These are phyloP conservation scores for Saccopteryx leptura DNA, from an alignment of 2,113 vertebrate species.

Conservation along the genomic window DNA sequence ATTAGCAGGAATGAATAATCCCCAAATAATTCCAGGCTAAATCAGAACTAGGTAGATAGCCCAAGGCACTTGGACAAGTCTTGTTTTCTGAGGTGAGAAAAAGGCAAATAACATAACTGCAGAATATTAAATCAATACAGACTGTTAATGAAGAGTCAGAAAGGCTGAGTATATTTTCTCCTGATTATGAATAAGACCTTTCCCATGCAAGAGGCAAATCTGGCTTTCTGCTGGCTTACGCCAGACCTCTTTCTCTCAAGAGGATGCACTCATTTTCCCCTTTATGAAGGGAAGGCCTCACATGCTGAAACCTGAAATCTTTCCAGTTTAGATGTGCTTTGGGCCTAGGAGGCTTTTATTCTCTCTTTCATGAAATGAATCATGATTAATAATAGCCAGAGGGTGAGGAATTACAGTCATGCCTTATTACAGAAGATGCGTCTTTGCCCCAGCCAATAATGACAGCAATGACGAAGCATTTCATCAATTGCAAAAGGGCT, in stretches of 20 bases:
- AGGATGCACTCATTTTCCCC: slow-evolving; percentile 5
- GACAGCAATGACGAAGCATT: slow-evolving; percentile 82
- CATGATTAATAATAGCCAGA: slow-evolving; percentile 86
- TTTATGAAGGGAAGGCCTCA: slow-evolving; percentile 47
- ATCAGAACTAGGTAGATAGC: neutral
- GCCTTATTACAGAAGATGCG: slow-evolving; percentile 77
- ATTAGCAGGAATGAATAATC: slow-evolving; percentile 15
- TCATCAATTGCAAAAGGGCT: slow-evolving; percentile 73
- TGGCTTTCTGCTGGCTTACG: neutral
- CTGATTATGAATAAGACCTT: neutral
- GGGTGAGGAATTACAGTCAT: slow-evolving; percentile 86
- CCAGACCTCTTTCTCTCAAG: neutral
- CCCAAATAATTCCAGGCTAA: slow-evolving; percentile 11
- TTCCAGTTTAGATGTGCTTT: slow-evolving; percentile 80
- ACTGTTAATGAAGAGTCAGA: slow-evolving; percentile 1
- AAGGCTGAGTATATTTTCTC: neutral
- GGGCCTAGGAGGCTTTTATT: slow-evolving; percentile 74
- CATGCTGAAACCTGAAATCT: slow-evolving; percentile 60
- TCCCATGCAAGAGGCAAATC: neutral
- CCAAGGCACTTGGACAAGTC: neutral
- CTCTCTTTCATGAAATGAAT: slow-evolving; percentile 83
- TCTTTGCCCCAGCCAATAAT: slow-evolving; percentile 78
- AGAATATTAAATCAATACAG: neutral
- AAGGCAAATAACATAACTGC: neutral
- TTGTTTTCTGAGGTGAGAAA: neutral